Evolutionary conservation across 1,140 invertebrate species (phyloP).

Genomic region (Meloidogyne hapla): DNA sequence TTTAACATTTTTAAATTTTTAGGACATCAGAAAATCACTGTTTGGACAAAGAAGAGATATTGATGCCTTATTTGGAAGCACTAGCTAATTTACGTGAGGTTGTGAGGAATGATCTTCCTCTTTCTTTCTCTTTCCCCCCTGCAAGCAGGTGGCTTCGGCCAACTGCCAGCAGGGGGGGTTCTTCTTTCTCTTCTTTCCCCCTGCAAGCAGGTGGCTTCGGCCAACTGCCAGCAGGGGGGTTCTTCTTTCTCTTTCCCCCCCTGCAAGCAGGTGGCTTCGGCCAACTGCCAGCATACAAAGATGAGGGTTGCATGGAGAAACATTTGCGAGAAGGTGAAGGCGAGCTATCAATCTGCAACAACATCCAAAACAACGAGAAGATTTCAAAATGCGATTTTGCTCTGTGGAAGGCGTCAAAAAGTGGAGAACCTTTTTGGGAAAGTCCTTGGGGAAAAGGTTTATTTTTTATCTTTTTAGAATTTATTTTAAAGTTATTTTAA

Average conservation of each 20-base stretch:
- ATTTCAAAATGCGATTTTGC: slow-evolving; percentile 89
- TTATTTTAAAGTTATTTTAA: slow-evolving; percentile 12
- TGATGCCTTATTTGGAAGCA: slow-evolving; percentile 84
- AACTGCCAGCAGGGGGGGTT: too few relatives aligned
- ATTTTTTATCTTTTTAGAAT: slow-evolving; percentile 70
- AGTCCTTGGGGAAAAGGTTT: slow-evolving; percentile 85
- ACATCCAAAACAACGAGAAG: slow-evolving; percentile 73
- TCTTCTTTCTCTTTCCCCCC: slow-evolving; percentile 78
- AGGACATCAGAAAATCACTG: slow-evolving; percentile 33
- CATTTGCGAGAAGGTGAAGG: slow-evolving; percentile 83
- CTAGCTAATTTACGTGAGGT: slow-evolving; percentile 81
- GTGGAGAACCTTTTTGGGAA: slow-evolving; percentile 92
- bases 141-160: too few relatives aligned
- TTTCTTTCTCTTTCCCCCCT: too few relatives aligned
- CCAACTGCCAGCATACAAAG: slow-evolving; percentile 92
- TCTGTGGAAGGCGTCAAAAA: slow-evolving; percentile 93
- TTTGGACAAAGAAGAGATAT: slow-evolving; percentile 71
- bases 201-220: too few relatives aligned
- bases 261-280: slow-evolving; percentile 95
- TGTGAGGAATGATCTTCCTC: slow-evolving; percentile 76
- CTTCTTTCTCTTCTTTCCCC: too few relatives aligned
- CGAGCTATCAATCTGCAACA: slow-evolving; percentile 74
- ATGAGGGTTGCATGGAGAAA: slow-evolving; percentile 73
- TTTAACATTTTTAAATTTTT: neutral
- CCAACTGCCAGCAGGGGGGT: too few relatives aligned